Evolutionary conservation across 2,888 invertebrate genomes (phyloP), one percentile per base, ranked within the genome.

Genomic region (Plebejus anna): DNA sequence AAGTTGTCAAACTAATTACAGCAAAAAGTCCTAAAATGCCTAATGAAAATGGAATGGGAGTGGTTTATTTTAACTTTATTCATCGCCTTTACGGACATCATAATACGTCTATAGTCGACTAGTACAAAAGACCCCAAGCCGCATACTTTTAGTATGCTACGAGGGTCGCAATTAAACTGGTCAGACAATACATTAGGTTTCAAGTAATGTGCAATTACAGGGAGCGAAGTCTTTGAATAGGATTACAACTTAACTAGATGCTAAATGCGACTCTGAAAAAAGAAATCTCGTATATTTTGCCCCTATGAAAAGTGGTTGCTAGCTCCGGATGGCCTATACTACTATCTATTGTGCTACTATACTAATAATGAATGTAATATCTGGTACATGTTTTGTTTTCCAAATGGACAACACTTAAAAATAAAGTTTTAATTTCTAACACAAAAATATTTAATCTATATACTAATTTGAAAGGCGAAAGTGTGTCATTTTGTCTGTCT

Each of bases 41-140:
- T 66, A 32, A 66, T 66, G 66, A 66, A 66, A 66, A 66, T 66
- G 66, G 66, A 66, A 66, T 66, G 66, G 66, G 66, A 66, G 66
- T 66, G 66, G 66, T 66, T 36, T 66, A 66, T 36, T 66, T 66
- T 66, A 66, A 66, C 66, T 66, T 61, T 61, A 61, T 61, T 36
- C 66, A 66, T 66, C 13, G 66, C 66, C 16, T 61, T 9, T 66
- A 66, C 11, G 22, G 32, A 36, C 66, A 66, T 66, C 66, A 66
- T 36, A 66, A 66, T 66, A 66, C 32, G 32, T 36, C 66, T 66
- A 66, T 66, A 66, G 13, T 32, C 11, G 66, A 16, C 66, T 6
- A 66, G 28, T 13, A 28, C 0, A 13, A 32, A 32, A 36, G 6
- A 66, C 1, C 66, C 5, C 66, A 4, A 32, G 36, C 32, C 32